A percentile compares a stretch with the other conserved stretches of the same genome.
Conservation (phyloP, 2,888 invertebrate genomes). For the Diogma glabrata region DNA sequence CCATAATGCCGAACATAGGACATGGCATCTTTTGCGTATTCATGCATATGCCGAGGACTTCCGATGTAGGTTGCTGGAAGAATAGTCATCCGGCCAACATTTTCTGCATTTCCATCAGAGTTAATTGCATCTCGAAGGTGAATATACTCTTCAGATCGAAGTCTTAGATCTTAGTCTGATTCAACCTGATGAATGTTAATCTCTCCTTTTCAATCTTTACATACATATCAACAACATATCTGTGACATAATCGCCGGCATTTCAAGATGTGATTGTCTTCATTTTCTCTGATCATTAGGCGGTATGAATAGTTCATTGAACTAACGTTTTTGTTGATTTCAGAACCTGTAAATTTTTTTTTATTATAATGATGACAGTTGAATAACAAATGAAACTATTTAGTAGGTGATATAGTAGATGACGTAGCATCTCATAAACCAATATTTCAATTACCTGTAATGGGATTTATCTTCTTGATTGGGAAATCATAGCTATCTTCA, state of each 20-base stretch:
- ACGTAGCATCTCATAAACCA: no score
- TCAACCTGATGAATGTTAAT: constrained; percentile 23
- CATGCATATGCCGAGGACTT: constrained; percentile 9
- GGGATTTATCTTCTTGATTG: no score
- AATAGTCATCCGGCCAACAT: constrained; percentile 15
- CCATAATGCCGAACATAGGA: constrained; percentile 10
- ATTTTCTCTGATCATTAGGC: no score
- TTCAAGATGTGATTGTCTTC: neutral
- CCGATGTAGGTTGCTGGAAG: constrained; percentile 15
- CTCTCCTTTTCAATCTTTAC: constrained; percentile 16
- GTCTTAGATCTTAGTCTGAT: constrained; percentile 25
- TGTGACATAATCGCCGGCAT: neutral
- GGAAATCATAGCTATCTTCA: no score
- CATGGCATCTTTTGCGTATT: constrained; percentile 1
- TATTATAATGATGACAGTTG: no score
- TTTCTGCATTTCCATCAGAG: constrained; percentile 18
- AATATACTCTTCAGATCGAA: constrained; percentile 23
- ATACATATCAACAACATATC: neutral
- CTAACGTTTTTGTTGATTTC: no score
- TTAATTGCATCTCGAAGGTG: constrained; percentile 28
- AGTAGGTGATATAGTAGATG: no score
- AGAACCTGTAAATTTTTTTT: no score
- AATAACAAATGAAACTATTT: no score
- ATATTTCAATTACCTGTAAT: no score
- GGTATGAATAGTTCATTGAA: no score